Evolutionary conservation across 2,888 invertebrate genomes (phyloP).

Genomic region (Pristionchus mayeri): DNA sequence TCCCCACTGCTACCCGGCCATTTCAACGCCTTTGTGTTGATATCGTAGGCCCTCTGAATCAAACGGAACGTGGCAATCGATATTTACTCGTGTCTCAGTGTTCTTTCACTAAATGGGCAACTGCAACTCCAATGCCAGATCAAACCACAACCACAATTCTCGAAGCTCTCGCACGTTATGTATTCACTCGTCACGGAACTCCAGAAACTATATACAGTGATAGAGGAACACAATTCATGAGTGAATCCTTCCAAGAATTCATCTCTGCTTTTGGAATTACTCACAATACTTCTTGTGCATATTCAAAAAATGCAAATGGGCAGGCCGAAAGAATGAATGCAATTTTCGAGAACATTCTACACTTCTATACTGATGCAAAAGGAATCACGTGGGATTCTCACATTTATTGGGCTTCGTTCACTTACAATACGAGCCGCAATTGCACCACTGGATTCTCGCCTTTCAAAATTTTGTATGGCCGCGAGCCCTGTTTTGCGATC

Average conservation of each 20-base stretch:
- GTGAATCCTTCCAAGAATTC: slow-evolving; percentile 49
- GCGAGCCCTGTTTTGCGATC: no score
- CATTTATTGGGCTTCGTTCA: no score
- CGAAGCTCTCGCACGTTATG: slow-evolving; percentile 57
- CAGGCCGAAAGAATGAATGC: no score
- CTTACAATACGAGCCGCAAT: no score
- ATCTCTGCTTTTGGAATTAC: no score
- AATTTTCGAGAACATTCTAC: no score
- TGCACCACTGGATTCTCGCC: no score
- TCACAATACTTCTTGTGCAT: no score
- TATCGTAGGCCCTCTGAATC: slow-evolving; percentile 51
- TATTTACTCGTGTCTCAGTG: slow-evolving; percentile 51
- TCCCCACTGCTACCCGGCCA: slow-evolving; percentile 22
- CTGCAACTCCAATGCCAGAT: slow-evolving; percentile 71
- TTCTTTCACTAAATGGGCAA: slow-evolving; percentile 56
- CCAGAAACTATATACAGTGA: slow-evolving; percentile 66
- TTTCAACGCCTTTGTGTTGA: slow-evolving; percentile 53
- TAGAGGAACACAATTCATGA: slow-evolving; percentile 61
- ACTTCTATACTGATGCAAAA: no score
- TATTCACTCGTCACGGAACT: slow-evolving; percentile 60
- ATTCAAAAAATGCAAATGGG: no score
- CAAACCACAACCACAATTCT: slow-evolving; percentile 73
- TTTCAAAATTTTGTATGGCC: no score
- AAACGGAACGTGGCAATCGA: slow-evolving; percentile 48
- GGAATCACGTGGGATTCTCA: no score